Evolutionary conservation across 2,888 invertebrate species (phyloP).

Genomic region (Standfussiana lucernea): DNA sequence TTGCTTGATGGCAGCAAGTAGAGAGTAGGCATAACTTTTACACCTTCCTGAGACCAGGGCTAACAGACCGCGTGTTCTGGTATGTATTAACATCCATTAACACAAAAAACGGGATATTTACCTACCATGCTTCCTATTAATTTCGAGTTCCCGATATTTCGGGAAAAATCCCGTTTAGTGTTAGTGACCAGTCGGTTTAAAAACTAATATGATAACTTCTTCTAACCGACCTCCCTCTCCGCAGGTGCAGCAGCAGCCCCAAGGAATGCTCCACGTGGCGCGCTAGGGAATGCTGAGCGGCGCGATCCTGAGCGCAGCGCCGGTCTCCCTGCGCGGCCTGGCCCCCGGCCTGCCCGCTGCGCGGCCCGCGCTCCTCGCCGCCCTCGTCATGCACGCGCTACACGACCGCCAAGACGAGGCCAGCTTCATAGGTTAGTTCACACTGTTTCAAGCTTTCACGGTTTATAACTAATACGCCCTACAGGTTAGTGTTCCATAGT

Average conservation of each 20-base stretch:
- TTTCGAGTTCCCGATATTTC: too few species aligned
- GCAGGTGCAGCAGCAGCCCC: conserved; percentile 41
- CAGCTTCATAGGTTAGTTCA: conserved; percentile 93
- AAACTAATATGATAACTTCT: too few species aligned
- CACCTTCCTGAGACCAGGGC: neutral
- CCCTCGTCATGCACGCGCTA: conserved; percentile 89
- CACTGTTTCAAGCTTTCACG: too few species aligned
- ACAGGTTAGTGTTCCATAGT: conserved; percentile 83
- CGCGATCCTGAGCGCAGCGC: conserved; percentile 89
- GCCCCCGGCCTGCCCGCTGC: conserved; percentile 91
- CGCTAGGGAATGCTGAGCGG: conserved; percentile 88
- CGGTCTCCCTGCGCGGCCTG: conserved; percentile 90
- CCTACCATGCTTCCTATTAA: too few species aligned
- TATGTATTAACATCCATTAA: too few species aligned
- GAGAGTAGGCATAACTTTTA: too few species aligned
- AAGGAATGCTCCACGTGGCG: conserved; percentile 67
- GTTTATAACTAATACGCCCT: too few species aligned
- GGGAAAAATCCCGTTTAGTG: too few species aligned
- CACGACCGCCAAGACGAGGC: conserved; percentile 90
- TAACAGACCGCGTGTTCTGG: too few species aligned
- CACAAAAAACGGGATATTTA: too few species aligned
- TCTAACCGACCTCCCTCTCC: neutral
- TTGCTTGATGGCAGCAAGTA: too few species aligned
- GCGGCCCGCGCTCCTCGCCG: conserved; percentile 89
- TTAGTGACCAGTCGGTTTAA: too few species aligned